Evolutionary conservation across 2,113 vertebrate genomes (phyloP).

Genomic region (Zootoca vivipara): DNA sequence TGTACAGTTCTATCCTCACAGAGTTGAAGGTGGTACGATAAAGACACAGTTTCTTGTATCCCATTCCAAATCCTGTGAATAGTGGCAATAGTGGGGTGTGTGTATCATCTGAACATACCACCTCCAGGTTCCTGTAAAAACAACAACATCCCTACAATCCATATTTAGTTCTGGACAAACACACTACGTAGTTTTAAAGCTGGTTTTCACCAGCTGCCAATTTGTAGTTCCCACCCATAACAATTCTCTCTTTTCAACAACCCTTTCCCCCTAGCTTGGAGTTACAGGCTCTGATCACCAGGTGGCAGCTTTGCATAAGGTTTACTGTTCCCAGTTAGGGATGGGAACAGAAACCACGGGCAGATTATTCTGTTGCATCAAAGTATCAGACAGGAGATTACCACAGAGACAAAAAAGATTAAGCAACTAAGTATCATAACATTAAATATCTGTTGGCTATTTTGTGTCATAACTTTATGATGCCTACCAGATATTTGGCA

Average conservation of each 20-base stretch:
- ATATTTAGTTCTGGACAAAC: not conserved
- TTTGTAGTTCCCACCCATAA: too few species aligned
- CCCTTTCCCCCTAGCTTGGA: not conserved
- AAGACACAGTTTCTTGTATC: not conserved
- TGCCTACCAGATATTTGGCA: not conserved
- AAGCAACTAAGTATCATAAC: not conserved
- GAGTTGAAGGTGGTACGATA: not conserved
- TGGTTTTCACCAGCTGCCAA: not conserved
- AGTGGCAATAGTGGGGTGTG: not conserved
- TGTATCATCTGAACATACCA: not conserved
- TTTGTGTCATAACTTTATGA: slow-evolving; percentile 27
- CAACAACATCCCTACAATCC: not conserved
- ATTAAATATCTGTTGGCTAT: not conserved
- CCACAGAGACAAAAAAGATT: not conserved
- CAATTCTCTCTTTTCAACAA: too few species aligned
- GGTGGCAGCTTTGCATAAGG: slow-evolving; percentile 59
- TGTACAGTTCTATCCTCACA: not conserved
- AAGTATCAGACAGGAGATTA: not conserved
- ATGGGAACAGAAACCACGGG: too few species aligned
- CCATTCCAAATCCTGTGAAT: not conserved
- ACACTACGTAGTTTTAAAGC: not conserved
- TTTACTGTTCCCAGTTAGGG: slow-evolving; percentile 3
- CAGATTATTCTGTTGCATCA: not conserved
- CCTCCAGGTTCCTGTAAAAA: not conserved
- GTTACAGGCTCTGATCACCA: slow-evolving; percentile 43